These are phyloP conservation scores for Ruditapes philippinarum DNA, from an alignment of 1,140 invertebrate genomes.

Conservation along the genomic window DNA sequence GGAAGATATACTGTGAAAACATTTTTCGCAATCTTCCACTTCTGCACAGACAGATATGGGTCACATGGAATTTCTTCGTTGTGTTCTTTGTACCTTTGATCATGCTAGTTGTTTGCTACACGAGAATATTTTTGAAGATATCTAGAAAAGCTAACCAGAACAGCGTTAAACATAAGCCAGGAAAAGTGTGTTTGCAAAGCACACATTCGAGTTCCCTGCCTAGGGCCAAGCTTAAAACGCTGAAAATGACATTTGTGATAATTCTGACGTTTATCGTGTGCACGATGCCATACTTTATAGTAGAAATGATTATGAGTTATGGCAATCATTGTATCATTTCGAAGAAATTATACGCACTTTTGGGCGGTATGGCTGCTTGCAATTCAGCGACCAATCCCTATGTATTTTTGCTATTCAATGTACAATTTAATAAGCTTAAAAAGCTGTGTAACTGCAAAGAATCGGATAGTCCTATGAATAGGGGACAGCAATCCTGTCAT, in stretches of 20 bases:
- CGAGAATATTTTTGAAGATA: slow-evolving; percentile 84
- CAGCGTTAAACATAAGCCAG: slow-evolving; percentile 63
- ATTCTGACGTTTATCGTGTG: slow-evolving; percentile 83
- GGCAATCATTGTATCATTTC: slow-evolving; percentile 77
- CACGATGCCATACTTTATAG: slow-evolving; percentile 85
- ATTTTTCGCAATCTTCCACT: slow-evolving; percentile 78
- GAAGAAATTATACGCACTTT: slow-evolving; percentile 73
- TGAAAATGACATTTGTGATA: slow-evolving; percentile 87
- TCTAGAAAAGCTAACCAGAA: slow-evolving; percentile 79
- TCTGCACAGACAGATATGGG: slow-evolving; percentile 80
- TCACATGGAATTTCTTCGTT: slow-evolving; percentile 81
- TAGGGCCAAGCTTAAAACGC: slow-evolving; percentile 86
- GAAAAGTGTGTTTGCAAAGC: slow-evolving; percentile 83
- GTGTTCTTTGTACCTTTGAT: slow-evolving; percentile 83
- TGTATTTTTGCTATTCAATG: slow-evolving; percentile 84
- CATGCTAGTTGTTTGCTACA: slow-evolving; percentile 82
- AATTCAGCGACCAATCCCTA: slow-evolving; percentile 85
- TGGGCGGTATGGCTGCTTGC: slow-evolving; percentile 82
- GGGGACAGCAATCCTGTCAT: not conserved
- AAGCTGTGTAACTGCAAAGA: slow-evolving; percentile 65
- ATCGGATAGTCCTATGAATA: not conserved
- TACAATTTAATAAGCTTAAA: slow-evolving; percentile 73
- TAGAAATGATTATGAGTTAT: slow-evolving; percentile 85
- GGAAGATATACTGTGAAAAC: slow-evolving; percentile 79
- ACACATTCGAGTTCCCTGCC: slow-evolving; percentile 83